Conservation (phyloP, 2,888 invertebrate species). For the Lithophane leautieri region DNA sequence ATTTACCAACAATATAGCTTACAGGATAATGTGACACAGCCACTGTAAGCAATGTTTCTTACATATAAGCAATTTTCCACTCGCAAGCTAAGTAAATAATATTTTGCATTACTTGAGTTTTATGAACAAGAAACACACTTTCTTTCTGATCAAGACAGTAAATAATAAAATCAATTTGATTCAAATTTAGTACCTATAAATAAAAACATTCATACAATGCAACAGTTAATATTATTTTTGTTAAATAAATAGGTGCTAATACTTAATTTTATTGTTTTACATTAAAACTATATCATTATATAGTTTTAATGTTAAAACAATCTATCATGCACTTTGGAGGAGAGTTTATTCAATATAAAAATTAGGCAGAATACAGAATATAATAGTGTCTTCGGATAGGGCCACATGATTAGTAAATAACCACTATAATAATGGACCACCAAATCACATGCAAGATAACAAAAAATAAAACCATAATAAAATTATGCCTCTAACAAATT, state of each 20-base stretch:
- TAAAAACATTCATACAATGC: conserved; percentile 22
- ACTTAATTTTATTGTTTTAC: conserved; percentile 25
- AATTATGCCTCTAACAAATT: conserved; percentile 21
- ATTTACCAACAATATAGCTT: conserved; percentile 76
- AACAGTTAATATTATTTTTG: conserved; percentile 31
- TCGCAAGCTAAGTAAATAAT: conserved; percentile 17
- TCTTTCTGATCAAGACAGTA: not conserved
- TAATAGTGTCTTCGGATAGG: not conserved
- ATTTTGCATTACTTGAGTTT: not conserved
- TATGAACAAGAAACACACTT: conserved; percentile 15
- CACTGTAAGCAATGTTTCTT: conserved; percentile 54
- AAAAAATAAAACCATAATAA: conserved; percentile 21
- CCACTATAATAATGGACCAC: not conserved
- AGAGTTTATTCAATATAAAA: conserved; percentile 4
- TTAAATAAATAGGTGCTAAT: conserved; percentile 22
- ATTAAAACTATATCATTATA: not conserved
- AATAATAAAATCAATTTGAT: conserved; percentile 24
- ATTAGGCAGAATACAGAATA: not conserved
- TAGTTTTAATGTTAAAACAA: too few relatives aligned
- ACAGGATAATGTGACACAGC: conserved; percentile 60
- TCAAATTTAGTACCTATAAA: conserved; percentile 22
- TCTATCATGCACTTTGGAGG: conserved; percentile 2
- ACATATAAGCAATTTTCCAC: conserved; percentile 14
- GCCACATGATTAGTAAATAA: not conserved
- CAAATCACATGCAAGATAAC: conserved; percentile 5